Base-by-base conservation (phyloP, 2,113 vertebrate genomes). In the Austrofundulus limnaeus region DNA sequence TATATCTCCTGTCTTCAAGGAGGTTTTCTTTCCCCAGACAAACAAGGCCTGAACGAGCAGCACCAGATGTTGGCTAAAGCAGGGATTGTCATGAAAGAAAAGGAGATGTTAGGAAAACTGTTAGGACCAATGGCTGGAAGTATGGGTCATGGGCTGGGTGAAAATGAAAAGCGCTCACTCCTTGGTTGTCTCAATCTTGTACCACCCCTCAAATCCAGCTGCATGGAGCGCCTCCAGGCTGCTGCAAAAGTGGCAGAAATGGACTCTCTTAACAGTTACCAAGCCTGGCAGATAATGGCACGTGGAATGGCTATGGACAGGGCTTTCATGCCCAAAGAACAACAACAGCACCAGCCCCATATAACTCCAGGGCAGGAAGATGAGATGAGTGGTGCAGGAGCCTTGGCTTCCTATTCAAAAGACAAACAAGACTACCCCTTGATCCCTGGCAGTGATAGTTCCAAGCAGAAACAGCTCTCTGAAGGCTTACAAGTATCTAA, bases 281-380 rank as follows among this genome's bases (percentile, higher is more conserved):
- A 98, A 77, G 96, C 96, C 56, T 99, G 97, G 97, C 97, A 99
- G 91, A 96, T 99, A 74, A 97, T 98, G 97, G 96, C 97, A 58
- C 93, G 96, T 65, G 95, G 97, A 82, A 96, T 98, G 95, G 95
- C 95, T 24, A 93, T 96, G 93, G 97, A 99, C 64, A 95, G 95
- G 46, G 94, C 95, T 78, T 98, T 96, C 89, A 92, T 98, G 94
- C 93, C 96, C 50, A 98, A 99, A 88, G 96, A 98, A 78, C 95
- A 94, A 75, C 88, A 83, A 76, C 87, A 85, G 54, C 86, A 80
- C 57, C 82, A 75, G 47, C 91, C 91, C 47, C 95, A 93, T 81
- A 92, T 94, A 54, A 90, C 92, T 48, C 93, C 92, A 48, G 93
- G 92, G 87, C 96, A 95, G 51, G 96, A 98, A 80, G 96, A 98